Percentiles rank a stretch among this genome's conserved stretches.
phyloP scores from a whole-genome alignment of 2,113 vertebrate genomes.

The Callaeas wilsoni region DNA sequence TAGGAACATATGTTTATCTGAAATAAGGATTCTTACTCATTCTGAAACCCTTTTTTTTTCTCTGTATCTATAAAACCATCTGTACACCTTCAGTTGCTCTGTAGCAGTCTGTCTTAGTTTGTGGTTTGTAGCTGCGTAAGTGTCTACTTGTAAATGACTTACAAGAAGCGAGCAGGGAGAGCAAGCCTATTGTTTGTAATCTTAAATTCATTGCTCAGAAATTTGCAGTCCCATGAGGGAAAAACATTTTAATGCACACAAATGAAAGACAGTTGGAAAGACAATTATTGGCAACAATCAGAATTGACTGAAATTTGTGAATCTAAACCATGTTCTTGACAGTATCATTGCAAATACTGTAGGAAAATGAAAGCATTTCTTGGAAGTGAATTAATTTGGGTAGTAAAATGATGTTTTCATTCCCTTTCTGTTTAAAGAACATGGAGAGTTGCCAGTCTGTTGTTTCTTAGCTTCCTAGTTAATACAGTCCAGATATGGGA shows the following conservation, averaged over 20 bases:
- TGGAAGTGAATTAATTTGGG: neutral
- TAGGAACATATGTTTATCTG: constrained; percentile 19
- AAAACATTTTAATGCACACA: neutral
- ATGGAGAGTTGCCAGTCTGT: neutral
- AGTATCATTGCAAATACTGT: neutral
- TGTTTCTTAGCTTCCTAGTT: neutral
- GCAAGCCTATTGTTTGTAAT: neutral
- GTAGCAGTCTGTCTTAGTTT: neutral
- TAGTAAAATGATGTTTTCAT: neutral
- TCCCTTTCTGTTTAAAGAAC: neutral
- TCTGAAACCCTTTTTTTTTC: neutral
- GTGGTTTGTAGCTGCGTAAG: neutral
- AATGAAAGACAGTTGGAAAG: neutral
- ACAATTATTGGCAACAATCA: neutral
- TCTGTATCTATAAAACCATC: neutral
- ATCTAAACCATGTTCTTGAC: neutral
- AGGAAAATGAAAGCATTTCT: neutral
- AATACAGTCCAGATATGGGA: neutral
- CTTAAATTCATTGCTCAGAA: neutral
- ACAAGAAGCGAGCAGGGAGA: neutral
- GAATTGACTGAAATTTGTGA: neutral
- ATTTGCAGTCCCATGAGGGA: neutral
- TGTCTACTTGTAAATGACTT: neutral
- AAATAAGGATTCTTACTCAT: neutral
- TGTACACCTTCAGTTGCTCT: neutral